A percentile compares a stretch with the other conserved stretches of the same genome.
phyloP scores from a whole-genome alignment of 1,140 invertebrate species.

The Drosophila biarmipes region DNA sequence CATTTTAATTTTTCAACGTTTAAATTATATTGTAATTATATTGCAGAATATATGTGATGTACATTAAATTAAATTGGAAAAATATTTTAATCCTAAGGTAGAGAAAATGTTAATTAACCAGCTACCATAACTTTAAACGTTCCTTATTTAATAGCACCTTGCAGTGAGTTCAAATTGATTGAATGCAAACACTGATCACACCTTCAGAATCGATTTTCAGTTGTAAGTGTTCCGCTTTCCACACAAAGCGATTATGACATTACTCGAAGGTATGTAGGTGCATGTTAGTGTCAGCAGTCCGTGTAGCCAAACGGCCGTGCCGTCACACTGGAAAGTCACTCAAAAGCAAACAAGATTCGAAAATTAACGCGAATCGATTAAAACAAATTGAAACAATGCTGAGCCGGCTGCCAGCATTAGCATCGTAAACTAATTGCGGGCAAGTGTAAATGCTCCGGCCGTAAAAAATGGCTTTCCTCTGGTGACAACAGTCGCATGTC shows the following conservation, averaged over 20 bases:
- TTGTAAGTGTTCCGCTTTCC: background rate
- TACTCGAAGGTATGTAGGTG: slow-evolving; percentile 28
- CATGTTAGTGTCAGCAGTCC: slow-evolving; percentile 37
- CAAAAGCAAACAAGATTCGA: slow-evolving; percentile 35
- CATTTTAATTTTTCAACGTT: too few relatives aligned
- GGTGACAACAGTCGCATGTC: slow-evolving; percentile 69
- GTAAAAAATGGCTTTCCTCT: slow-evolving; percentile 72
- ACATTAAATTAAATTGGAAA: too few relatives aligned
- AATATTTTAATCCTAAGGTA: too few relatives aligned
- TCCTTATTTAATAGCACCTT: background rate
- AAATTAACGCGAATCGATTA: slow-evolving; percentile 80
- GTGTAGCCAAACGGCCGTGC: slow-evolving; percentile 26
- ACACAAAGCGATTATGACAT: slow-evolving; percentile 10
- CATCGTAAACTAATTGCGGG: slow-evolving; percentile 74
- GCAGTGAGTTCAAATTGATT: background rate
- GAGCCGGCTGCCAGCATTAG: slow-evolving; percentile 34
- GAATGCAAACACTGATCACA: background rate
- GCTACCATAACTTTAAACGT: too few relatives aligned
- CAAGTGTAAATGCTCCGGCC: slow-evolving; percentile 76
- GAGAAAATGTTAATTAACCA: too few relatives aligned
- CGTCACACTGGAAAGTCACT: slow-evolving; percentile 8
- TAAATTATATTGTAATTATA: too few relatives aligned
- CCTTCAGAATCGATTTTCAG: background rate
- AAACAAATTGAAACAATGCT: slow-evolving; percentile 73
- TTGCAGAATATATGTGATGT: too few relatives aligned